Conservation (phyloP, 2,113 vertebrate genomes). For the Mirza zaza region DNA sequence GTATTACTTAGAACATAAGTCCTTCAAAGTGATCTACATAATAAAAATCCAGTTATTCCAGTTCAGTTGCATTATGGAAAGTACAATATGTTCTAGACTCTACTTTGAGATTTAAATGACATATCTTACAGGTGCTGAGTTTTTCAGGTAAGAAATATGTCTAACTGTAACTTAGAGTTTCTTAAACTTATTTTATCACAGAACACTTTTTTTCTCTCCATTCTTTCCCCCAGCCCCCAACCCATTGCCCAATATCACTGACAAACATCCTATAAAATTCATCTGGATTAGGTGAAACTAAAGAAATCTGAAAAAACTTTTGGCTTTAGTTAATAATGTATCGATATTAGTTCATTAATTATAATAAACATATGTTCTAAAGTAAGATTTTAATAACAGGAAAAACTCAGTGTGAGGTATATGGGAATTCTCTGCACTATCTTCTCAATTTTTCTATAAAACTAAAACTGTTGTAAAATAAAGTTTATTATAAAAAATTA, state of each 20-base stretch:
- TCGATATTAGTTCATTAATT: background rate
- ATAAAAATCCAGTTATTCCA: background rate
- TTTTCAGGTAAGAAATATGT: background rate
- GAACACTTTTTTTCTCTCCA: background rate
- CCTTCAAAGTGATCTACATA: background rate
- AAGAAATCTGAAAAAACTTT: background rate
- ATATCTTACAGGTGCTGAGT: background rate
- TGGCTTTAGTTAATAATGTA: background rate
- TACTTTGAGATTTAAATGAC: background rate
- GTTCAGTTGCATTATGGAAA: background rate
- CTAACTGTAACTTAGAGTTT: conserved; percentile 25
- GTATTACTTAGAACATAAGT: background rate
- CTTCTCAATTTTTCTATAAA: background rate
- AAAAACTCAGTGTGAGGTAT: background rate
- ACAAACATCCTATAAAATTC: background rate
- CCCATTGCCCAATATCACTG: background rate
- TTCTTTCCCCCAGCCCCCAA: background rate
- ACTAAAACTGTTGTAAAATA: background rate
- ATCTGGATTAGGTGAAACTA: background rate
- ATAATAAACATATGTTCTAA: background rate
- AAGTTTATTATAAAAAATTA: background rate
- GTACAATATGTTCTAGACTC: background rate
- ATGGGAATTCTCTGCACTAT: background rate
- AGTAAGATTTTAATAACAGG: background rate
- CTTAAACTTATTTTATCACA: background rate